Evolutionary conservation across 2,113 vertebrate genomes (phyloP), one percentile per base, ranked within the genome.

Genomic region (Symphodus melops): DNA sequence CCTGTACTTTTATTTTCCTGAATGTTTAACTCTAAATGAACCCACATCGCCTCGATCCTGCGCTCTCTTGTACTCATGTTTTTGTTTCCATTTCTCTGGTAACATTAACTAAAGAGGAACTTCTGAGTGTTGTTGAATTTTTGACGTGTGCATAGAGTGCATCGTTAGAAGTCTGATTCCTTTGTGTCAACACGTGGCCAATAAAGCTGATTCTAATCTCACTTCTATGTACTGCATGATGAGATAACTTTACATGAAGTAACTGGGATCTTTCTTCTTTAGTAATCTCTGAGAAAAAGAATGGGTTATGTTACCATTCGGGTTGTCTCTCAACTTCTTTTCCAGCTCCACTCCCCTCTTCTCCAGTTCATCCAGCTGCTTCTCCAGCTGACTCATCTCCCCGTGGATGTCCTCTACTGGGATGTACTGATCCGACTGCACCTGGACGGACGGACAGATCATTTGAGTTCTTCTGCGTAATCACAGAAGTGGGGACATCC

Each of bases 351-450:
- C 98, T 11, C 98, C 98, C 14, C 93, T 95, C 75, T 95, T 95
- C 64, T 99, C 98, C 86, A 99, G 86, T 69, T 97, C 94, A 51
- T 99, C 97, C 87, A 99, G 94, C 71, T 96, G 96, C 75, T 95
- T 95, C 86, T 98, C 97, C 0, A 99, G 96, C 59, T 93, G 87
- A 69, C 95, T 93, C 96, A 99, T 97, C 91, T 98, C 96, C 12
- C 94, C 94, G 0, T 97, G 94, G 86, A 99, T 98, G 82, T 98
- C 96, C 88, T 99, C 98, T 58, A 95, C 95, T 0, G 98, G 97
- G 86, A 99, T 96, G 80, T 96, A 98, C 88, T 97, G 95, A 91
- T 99, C 97, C 1, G 98, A 96, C 87, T 99, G 98, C 72, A 99
- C 98, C 98, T 99, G 90, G 33, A 46, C 8, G 12, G 46, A 77